phyloP scores from a whole-genome alignment of 2,113 vertebrate species.

The Heliornis fulica region DNA sequence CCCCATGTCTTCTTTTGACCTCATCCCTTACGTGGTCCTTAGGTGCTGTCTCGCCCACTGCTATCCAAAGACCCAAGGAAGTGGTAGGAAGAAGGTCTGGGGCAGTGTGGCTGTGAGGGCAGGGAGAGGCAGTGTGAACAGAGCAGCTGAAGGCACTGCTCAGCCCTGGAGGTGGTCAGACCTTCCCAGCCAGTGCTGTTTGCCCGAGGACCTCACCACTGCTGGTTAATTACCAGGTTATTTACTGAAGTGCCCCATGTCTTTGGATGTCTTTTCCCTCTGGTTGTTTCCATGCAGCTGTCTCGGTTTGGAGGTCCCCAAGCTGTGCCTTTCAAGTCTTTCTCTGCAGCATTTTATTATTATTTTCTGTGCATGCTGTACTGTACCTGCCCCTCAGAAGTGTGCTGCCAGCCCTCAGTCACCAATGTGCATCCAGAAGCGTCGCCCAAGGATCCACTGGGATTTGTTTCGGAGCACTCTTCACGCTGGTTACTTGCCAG shows the following conservation, averaged over 20 bases:
- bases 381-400: too few species aligned
- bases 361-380: too few species aligned
- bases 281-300: background rate
- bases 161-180: background rate
- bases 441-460: background rate
- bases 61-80: background rate
- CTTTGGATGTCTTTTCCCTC: background rate
- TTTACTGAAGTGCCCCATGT: background rate
- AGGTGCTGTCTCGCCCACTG: background rate
- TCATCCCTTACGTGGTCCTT: background rate
- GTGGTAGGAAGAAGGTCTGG: background rate
- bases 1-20: background rate
- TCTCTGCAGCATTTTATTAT: background rate
- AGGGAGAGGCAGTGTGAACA: rapidly evolving
- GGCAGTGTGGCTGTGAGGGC: background rate
- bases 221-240: background rate
- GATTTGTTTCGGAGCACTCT: background rate
- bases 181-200: background rate
- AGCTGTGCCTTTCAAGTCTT: background rate
- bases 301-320: background rate
- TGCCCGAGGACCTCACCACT: background rate
- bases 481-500: background rate
- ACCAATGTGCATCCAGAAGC: background rate
- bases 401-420: background rate
- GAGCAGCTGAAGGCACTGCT: background rate